Conservation (phyloP, 2,113 vertebrate species). For the Protobothrops flavoviridis region DNA sequence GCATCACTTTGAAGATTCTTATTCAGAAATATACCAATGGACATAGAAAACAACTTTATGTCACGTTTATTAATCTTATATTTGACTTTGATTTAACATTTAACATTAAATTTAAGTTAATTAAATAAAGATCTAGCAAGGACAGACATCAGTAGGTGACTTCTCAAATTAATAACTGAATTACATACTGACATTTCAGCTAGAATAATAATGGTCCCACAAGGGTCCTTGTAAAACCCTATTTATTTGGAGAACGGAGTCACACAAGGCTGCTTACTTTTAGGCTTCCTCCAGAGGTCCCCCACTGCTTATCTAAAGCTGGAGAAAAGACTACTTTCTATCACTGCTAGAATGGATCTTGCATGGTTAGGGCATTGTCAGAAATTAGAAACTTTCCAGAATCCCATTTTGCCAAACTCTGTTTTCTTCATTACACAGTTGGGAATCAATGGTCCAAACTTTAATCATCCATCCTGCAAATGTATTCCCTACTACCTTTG, state of each 20-base stretch:
- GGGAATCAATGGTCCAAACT: neutral
- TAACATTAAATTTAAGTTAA: neutral
- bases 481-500: neutral
- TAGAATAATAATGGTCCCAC: neutral
- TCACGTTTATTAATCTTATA: neutral
- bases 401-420: neutral
- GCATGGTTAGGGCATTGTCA: neutral
- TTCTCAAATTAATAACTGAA: neutral
- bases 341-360: neutral
- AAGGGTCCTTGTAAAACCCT: neutral
- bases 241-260: neutral
- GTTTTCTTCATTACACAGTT: neutral
- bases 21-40: too few relatives aligned
- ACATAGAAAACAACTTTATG: too few relatives aligned
- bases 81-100: neutral
- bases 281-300: neutral
- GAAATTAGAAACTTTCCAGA: neutral
- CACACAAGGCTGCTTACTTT: neutral
- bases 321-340: neutral
- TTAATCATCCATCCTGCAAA: neutral
- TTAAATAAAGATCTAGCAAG: neutral
- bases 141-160: neutral
- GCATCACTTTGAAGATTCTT: too few relatives aligned
- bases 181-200: neutral
- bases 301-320: neutral